Evolutionary conservation across 2,113 vertebrate species (phyloP), one percentile per base, ranked within the genome.

Genomic region (Zosterops japonicus): DNA sequence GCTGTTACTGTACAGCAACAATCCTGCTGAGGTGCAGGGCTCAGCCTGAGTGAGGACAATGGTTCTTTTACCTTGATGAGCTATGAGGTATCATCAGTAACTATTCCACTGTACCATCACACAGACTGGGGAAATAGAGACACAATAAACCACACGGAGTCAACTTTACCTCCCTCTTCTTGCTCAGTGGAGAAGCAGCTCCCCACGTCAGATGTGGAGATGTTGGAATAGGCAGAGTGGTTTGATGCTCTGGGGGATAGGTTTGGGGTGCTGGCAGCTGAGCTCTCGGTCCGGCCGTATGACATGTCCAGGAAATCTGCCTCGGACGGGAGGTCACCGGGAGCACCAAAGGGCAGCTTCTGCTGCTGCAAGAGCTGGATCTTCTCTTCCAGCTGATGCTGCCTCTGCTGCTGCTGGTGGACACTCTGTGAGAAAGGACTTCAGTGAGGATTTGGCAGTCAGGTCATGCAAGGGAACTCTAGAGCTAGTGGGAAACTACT

Each of bases 321-420:
- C 17, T 99, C 99, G 2, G 97, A 75, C 1, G 94, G 79, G 41
- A 97, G 24, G 1, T 99, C 98, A 6, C 97, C 39, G 0, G 98
- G 93, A 2, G 98, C 76, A 56, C 89, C 97, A 79, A 99, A 99
- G 42, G 99, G 96, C 77, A 98, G 97, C 94, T 99, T 98, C 97
- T 99, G 99, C 20, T 98, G 98, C 94, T 99, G 98, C 88, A 99
- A 94, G 56, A 99, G 98, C 96, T 99, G 98, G 35, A 99, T 97
- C 95, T 98, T 98, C 97, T 99, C 98, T 91, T 99, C 99, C 97
- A 99, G 98, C 96, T 99, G 98, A 83, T 99, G 99, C 97, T 99
- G 99, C 49, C 99, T 98, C 98, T 99, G 99, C 96, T 99, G 99
- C 97, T 99, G 99, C 95, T 98, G 99, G 31, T 99, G 99, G 8